These are phyloP conservation scores for Syrrhaptes paradoxus DNA, from an alignment of 2,113 vertebrate genomes.

Conservation along the genomic window DNA sequence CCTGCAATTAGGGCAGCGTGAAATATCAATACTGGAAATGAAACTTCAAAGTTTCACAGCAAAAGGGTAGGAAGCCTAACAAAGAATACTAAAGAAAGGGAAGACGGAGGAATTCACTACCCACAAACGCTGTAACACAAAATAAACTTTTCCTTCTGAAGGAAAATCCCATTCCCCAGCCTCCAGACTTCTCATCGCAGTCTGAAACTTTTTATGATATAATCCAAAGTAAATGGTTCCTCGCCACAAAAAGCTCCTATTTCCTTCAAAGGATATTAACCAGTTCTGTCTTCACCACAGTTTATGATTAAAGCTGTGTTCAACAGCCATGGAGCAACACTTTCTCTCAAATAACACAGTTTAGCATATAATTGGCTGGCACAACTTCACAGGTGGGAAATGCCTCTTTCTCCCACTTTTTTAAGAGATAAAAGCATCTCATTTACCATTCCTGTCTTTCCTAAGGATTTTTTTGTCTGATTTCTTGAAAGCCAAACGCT, in stretches of 20 bases:
- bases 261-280: constrained; percentile 61
- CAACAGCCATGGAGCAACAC: not conserved
- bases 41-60: not conserved
- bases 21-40: not conserved
- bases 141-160: constrained; percentile 18
- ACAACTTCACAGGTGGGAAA: not conserved
- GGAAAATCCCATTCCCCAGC: constrained; percentile 24
- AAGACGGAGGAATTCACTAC: constrained; percentile 31
- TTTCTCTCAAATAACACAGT: not conserved
- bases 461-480: not conserved
- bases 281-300: constrained; percentile 35
- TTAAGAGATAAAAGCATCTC: not conserved
- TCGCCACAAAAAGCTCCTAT: constrained; percentile 47
- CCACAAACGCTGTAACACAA: not conserved
- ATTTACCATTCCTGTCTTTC: not conserved
- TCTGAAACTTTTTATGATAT: not conserved
- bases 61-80: not conserved
- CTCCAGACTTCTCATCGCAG: not conserved
- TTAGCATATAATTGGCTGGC: not conserved
- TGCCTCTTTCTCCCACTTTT: not conserved
- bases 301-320: constrained; percentile 48
- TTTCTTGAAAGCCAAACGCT: not conserved
- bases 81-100: constrained; percentile 6
- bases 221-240: constrained; percentile 62
- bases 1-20: not conserved